A percentile compares a stretch with the other conserved stretches of the same genome.
Conservation (phyloP, 2,113 vertebrate genomes). For the Eulemur rufifrons region DNA sequence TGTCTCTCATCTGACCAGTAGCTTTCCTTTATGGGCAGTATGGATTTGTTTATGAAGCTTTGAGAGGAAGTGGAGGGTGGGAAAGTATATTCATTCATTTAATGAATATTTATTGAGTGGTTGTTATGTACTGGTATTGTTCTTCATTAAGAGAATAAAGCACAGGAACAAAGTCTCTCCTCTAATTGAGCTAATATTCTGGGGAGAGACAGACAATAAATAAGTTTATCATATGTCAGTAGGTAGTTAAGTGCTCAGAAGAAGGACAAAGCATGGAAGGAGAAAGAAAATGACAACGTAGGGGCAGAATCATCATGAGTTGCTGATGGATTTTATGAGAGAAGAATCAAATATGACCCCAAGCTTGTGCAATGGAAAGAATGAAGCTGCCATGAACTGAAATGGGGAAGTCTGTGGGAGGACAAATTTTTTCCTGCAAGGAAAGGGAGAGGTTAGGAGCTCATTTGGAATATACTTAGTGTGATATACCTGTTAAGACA, state of each 20-base stretch:
- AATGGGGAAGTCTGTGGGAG: background rate
- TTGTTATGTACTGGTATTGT: background rate
- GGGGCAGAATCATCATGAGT: background rate
- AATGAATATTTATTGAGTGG: background rate
- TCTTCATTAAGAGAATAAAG: background rate
- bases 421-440: background rate
- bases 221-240: background rate
- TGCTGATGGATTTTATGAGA: background rate
- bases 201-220: background rate
- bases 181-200: background rate
- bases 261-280: background rate
- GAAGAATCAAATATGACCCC: background rate
- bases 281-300: background rate
- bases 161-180: background rate
- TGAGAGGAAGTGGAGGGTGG: background rate
- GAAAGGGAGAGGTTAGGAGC: background rate
- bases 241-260: background rate
- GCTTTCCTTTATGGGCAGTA: background rate
- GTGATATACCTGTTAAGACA: background rate
- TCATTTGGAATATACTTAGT: background rate
- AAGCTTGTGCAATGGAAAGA: background rate
- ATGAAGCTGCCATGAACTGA: background rate
- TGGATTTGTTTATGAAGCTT: constrained; percentile 42
- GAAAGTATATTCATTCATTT: background rate
- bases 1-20: background rate